A percentile compares a stretch with the other conserved stretches of the same genome.
phyloP scores from a whole-genome alignment of 2,797 vertebrate genomes.

The Amphiprion clarkii region DNA sequence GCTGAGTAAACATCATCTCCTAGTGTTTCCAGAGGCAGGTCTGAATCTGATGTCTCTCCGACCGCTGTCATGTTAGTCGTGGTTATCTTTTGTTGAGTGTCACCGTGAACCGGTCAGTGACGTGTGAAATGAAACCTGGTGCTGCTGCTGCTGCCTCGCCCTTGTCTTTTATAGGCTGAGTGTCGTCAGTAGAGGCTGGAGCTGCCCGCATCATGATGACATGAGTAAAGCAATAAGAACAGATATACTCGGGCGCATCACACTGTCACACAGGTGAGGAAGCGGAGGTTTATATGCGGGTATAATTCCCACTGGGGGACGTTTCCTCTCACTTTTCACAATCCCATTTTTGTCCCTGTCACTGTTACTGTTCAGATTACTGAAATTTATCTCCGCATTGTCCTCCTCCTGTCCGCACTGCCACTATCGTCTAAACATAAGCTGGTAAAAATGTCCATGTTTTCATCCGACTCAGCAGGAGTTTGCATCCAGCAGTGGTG shows the following conservation, averaged over 20 bases:
- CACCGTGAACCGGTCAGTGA: conserved; percentile 47
- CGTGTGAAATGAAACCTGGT: conserved; percentile 61
- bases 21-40: conserved; percentile 2
- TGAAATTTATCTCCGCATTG: not conserved
- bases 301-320: not conserved
- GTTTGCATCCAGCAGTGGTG: not conserved
- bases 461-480: not conserved
- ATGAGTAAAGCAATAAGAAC: conserved; percentile 29
- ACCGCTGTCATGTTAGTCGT: not conserved
- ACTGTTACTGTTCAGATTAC: too few relatives aligned
- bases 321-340: too few relatives aligned
- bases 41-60: conserved; percentile 2
- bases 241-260: conserved; percentile 5
- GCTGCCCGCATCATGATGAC: conserved; percentile 19
- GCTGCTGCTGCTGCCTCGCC: not conserved
- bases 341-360: too few relatives aligned
- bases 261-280: not conserved
- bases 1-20: not conserved
- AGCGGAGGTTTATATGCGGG: conserved; percentile 3
- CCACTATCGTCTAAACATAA: not conserved
- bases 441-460: not conserved
- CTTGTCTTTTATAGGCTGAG: conserved; percentile 20
- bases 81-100: conserved; percentile 55
- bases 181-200: conserved; percentile 26
- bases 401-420: not conserved